Conservation (phyloP, 2,797 vertebrate genomes). For the Taeniopygia guttata region DNA sequence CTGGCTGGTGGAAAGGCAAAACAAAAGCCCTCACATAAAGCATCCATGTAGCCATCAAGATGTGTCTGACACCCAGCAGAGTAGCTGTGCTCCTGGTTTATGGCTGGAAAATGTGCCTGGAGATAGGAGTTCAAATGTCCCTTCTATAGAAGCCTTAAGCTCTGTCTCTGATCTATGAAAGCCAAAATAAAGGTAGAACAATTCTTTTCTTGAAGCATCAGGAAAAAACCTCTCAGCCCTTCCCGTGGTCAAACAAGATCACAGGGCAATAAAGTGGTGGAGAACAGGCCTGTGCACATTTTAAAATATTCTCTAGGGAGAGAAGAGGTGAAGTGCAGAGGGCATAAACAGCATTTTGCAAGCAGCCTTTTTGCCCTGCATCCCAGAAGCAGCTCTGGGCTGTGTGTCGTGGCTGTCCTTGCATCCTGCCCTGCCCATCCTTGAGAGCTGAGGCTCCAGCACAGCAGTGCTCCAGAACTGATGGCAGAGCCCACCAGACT, state of each 20-base stretch:
- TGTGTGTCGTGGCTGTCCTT: background rate
- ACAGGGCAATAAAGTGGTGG: background rate
- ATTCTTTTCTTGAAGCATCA: background rate
- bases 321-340: background rate
- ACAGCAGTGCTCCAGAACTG: background rate
- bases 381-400: rapidly evolving
- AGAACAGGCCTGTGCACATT: background rate
- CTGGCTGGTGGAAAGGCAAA: background rate
- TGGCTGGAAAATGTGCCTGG: background rate
- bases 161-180: background rate
- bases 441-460: background rate
- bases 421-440: background rate
- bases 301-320: background rate
- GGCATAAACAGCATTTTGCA: background rate
- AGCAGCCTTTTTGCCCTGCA: background rate
- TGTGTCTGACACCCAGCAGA: background rate
- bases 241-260: background rate
- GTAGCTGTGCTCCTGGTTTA: background rate
- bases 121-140: background rate
- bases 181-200: background rate
- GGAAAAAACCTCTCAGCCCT: background rate
- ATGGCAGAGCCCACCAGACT: background rate
- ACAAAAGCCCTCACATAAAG: slow-evolving; percentile 41
- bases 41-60: background rate
- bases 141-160: background rate